Evolutionary conservation across 2,888 invertebrate genomes (phyloP), one percentile per base, ranked within the genome.

Genomic region (Cantharis rufa): DNA sequence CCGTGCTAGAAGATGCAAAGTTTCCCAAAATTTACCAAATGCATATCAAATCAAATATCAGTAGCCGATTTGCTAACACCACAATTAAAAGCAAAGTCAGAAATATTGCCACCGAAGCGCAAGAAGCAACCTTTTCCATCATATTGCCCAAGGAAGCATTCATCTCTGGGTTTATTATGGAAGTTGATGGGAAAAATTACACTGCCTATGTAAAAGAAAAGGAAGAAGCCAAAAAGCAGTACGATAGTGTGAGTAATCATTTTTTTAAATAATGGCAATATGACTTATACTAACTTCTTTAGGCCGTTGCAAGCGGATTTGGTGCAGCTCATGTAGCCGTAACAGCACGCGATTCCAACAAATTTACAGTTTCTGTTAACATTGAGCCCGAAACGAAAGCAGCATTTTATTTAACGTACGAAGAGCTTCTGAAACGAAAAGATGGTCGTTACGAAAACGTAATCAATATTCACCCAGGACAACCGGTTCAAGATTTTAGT

Each of bases 71-170:
- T 85, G 92, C 93, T 10, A 90, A 90, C 80, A 94, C 94, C 0
- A 86, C 90, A 10, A 90, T 94, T 0, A 91, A 91, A 9, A 93
- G 93, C 78, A 89, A 89, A 79, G 91, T 94, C 24, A 90, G 89
- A 81, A 94, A 94, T 86, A 90, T 91, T 1, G 91, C 90, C 9
- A 88, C 89, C 69, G 87, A 85, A 10, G 88, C 93, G 0, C 91
- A 92, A 80, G 93, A 94, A 85, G 91, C 92, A 5, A 89, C 90
- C 64, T 94, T 94, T 87, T 90, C 91, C 69, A 90, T 94, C 10
- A 89, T 93, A n/a, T 86, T 94, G 69, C 94, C 94, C 0, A 92
- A 93, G 77, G 91, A 92, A 0, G 93, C 93, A 0, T 94, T 92
- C 85, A 93, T 94, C 81, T 92, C 92, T 62, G 92, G 91, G 70